A percentile compares a stretch with the other conserved stretches of the same genome.
These are phyloP conservation scores for Hepsetus odoe DNA, from an alignment of 2,113 vertebrate genomes.

Conservation along the genomic window DNA sequence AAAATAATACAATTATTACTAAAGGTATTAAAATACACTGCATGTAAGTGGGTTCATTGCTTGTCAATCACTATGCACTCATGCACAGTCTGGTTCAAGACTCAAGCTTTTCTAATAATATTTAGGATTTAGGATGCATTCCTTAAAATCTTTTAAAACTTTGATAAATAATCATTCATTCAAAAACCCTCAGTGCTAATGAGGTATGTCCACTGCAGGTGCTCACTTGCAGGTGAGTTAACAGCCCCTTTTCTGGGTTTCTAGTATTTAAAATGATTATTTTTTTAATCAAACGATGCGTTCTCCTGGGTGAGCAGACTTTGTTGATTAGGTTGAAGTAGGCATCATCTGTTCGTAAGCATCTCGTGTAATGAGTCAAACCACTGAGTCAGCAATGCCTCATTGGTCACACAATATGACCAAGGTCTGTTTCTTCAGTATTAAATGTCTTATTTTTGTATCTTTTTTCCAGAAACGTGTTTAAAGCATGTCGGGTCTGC, in stretches of 20 bases:
- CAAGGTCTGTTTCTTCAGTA: slow-evolving; percentile 46
- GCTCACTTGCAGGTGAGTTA: not conserved
- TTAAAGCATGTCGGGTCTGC: slow-evolving; percentile 76
- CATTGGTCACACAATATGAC: slow-evolving; percentile 1
- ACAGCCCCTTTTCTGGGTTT: slow-evolving; percentile 2
- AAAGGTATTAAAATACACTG: no score
- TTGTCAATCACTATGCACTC: no score
- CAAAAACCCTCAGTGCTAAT: no score
- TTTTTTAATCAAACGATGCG: not conserved
- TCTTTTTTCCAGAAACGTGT: slow-evolving; percentile 74
- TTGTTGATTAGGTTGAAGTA: slow-evolving; percentile 29
- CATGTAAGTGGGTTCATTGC: no score
- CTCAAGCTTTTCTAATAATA: no score
- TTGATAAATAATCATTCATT: no score
- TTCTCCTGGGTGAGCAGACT: not conserved
- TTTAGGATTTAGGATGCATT: no score
- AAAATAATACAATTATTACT: no score
- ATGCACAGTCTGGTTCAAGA: no score
- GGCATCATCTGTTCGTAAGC: slow-evolving; percentile 33
- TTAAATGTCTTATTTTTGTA: slow-evolving; percentile 63
- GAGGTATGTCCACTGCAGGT: no score
- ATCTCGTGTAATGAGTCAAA: slow-evolving; percentile 30
- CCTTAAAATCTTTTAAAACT: no score
- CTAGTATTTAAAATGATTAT: no score
- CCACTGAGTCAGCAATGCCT: slow-evolving; percentile 33